These are phyloP conservation scores for Spialia ferax DNA, from an alignment of 2,888 invertebrate species.

Conservation along the genomic window DNA sequence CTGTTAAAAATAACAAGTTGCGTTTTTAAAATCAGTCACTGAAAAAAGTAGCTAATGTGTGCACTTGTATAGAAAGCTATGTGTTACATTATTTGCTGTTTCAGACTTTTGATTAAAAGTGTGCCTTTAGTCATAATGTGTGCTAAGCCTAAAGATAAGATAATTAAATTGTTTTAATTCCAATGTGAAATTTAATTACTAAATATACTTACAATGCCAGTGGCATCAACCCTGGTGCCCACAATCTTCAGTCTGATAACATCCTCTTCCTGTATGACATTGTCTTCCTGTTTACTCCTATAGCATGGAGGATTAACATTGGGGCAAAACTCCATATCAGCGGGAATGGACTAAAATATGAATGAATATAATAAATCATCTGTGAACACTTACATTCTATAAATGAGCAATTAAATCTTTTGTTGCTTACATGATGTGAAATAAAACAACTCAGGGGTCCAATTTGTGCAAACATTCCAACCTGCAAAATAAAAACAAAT, in stretches of 20 bases:
- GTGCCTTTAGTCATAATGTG: too few species aligned
- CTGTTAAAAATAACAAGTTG: too few species aligned
- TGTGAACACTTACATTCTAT: not conserved
- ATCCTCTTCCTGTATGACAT: conserved; percentile 98
- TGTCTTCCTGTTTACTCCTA: conserved; percentile 99
- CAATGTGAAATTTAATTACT: too few species aligned
- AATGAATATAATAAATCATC: not conserved
- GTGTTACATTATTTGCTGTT: too few species aligned
- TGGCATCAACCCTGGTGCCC: conserved; percentile 99
- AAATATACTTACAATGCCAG: conserved; percentile 95
- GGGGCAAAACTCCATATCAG: conserved; percentile 99
- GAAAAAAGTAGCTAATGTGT: too few species aligned
- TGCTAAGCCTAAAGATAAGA: too few species aligned
- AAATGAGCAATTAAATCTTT: not conserved
- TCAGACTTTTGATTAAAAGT: too few species aligned
- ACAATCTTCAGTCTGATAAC: conserved; percentile 99
- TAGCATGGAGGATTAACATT: conserved; percentile 99
- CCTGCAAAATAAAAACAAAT: conserved; percentile 83
- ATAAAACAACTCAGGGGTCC: conserved; percentile 99
- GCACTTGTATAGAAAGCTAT: too few species aligned
- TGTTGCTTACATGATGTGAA: conserved; percentile 93
- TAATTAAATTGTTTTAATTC: too few species aligned
- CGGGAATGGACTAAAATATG: conserved; percentile 95
- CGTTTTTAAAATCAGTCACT: too few species aligned
- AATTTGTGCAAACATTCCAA: conserved; percentile 99